Base-by-base conservation (phyloP, 2,888 invertebrate species). In the Catocala sponsa region DNA sequence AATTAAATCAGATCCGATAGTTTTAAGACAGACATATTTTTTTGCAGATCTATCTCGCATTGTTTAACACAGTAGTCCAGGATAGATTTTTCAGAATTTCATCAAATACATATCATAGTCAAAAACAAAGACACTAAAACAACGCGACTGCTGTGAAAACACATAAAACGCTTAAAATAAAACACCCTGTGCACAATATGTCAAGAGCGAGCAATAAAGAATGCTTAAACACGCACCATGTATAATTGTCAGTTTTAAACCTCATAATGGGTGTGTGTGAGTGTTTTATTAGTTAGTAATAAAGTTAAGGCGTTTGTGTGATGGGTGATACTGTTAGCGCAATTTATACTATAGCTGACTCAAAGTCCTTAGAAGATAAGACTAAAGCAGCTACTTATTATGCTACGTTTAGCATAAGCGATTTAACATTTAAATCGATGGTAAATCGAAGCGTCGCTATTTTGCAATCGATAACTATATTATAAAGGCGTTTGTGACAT, bases 191-290 rank as follows among this genome's bases (percentile, higher is more conserved):
- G 80, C 72, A 78, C 81, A 80, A 83, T 84, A 84, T 81, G 85
- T 86, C 86, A 85, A 84, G 82, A 76, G 79, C 79, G 75, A 86
- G 82, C 71, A 83, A 89, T 91, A 91, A 91, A 91, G 87, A 87
- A 86, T 78, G 78, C 75, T 81, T 84, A 85, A 86, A 86, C 81
- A 86, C 83, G 78, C 86, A 80, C 82, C 78, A 76, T 82, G 78
- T 84, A 87, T 90, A 88, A 90, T 88, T 89, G 89, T 88, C 88
- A 82, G 86, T 80, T 85, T 88, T 85, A 88, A 91, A 84, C 85
- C 85, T 82, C 80, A 77, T 86, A 84, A 91, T 80, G 82, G 83
- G 73, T 77, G 76, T 81, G 80, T 78, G 76, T 87, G 83, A 88
- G 78, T 81, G 84, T 81, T 82, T 85, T 86, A 85, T 83, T 84